These are phyloP conservation scores for Caenorhabditis drosophilae DNA, from an alignment of 2,888 invertebrate species.

Conservation along the genomic window DNA sequence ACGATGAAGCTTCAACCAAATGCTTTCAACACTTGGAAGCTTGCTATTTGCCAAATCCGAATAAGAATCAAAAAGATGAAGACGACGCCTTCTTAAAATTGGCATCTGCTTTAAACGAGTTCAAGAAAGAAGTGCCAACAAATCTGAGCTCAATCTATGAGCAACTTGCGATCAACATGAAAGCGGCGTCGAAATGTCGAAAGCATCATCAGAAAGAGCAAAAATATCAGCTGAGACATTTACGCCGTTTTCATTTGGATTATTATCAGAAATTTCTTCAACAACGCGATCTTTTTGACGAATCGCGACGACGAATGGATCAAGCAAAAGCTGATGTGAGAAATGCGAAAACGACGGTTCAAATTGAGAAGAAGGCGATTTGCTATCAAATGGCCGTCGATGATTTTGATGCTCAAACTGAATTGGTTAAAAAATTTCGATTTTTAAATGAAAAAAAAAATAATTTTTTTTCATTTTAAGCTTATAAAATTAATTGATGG, in stretches of 20 bases:
- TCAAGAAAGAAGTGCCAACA: not conserved
- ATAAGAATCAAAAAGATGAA: not conserved
- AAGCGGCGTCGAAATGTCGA: not conserved
- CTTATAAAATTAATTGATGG: no score
- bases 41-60: not conserved
- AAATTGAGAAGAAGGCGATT: no score
- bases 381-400: no score
- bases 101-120: not conserved
- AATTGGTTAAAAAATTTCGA: no score
- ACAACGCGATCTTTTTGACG: conserved; percentile 3
- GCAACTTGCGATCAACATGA: not conserved
- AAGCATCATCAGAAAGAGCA: not conserved
- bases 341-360: no score
- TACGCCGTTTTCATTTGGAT: conserved; percentile 1
- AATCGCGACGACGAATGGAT: conserved; percentile 4
- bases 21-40: conserved; percentile 14
- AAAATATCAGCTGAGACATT: conserved; percentile 6
- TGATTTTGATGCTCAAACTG: no score
- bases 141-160: not conserved
- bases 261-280: not conserved
- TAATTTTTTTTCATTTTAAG: no score
- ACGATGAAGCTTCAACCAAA: conserved; percentile 18
- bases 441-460: no score
- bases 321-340: no score
- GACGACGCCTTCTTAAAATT: not conserved